Evolutionary conservation across 2,113 vertebrate genomes (phyloP), one percentile per base, ranked within the genome.

Genomic region (Oryzias javanicus): DNA sequence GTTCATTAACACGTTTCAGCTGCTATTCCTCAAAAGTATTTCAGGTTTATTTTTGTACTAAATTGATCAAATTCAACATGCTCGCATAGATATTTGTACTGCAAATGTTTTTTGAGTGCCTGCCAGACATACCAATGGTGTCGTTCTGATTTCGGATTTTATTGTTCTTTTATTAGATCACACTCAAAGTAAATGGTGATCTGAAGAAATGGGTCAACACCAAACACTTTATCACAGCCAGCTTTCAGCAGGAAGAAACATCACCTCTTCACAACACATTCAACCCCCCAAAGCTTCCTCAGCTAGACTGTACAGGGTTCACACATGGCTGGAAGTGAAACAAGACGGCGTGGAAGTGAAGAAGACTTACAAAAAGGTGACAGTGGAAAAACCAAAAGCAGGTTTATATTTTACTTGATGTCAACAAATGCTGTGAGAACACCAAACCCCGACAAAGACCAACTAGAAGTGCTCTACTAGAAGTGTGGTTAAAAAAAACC

Each of bases 1-100:
- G 92, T 67, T 94, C 92, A 93, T 94, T 91, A 94, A 94, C 93
- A 97, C 93, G 92, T 93, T 93, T 94, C 93, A 95, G 94, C 82
- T 87, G 87, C 92, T 95, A 93, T 91, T 92, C 92, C 90, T 93
- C 89, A 92, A 94, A 94, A 94, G 94, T 90, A 90, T 91, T 93
- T 92, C 91, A 68, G 67, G 79, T 78, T 78, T 57, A 15, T 77
- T 86, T 87, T 89, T 78, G 57, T 76, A 66, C 67, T 80, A 75
- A 90, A 91, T 92, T 91, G 71, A 76, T 94, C 92, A 93, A 68
- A 91, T 94, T 94, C 92, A 91, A 95, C 95, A 97, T 97, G 95
- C 94, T 94, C 91, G 93, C 90, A 89, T 92, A 96, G 91, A 94
- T 96, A 95, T 91, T 94, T 90, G 94, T 91, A 92, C 59, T 82